Conservation (phyloP, 2,797 vertebrate species). For the Rhabdophis nuchalis region DNA sequence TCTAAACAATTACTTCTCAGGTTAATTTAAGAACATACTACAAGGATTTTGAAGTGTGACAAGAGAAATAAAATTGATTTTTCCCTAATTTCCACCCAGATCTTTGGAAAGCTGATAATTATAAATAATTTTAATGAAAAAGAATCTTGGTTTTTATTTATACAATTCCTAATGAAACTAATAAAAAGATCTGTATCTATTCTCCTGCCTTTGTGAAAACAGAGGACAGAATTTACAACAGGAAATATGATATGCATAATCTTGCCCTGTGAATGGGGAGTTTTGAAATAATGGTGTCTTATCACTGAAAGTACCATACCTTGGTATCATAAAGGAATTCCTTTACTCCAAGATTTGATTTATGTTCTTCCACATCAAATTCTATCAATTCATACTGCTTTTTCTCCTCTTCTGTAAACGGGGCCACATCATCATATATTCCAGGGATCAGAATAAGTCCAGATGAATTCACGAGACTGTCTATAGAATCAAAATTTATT, state of each 20-base stretch:
- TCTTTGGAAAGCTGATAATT: background rate
- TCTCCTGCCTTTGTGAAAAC: background rate
- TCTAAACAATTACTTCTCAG: background rate
- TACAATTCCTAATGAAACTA: background rate
- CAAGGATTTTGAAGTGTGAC: background rate
- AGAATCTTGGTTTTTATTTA: background rate
- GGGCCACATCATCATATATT: constrained; percentile 78
- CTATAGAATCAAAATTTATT: constrained; percentile 60
- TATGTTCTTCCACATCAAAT: constrained; percentile 81
- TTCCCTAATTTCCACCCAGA: background rate
- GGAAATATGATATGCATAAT: background rate
- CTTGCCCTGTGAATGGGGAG: background rate
- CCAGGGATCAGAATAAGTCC: constrained; percentile 86
- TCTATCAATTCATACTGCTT: constrained; percentile 77
- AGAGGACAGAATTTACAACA: background rate
- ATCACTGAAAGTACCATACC: constrained; percentile 63
- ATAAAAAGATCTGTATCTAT: background rate
- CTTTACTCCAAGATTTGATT: constrained; percentile 70
- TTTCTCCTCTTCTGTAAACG: constrained; percentile 80
- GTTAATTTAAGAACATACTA: background rate
- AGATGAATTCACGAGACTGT: constrained; percentile 81
- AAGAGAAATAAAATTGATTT: background rate
- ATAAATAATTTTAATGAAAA: background rate
- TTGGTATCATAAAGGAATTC: constrained; percentile 84
- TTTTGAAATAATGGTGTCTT: background rate